Conservation (phyloP, 2,113 vertebrate species). For the Choloepus hoffmanni region DNA sequence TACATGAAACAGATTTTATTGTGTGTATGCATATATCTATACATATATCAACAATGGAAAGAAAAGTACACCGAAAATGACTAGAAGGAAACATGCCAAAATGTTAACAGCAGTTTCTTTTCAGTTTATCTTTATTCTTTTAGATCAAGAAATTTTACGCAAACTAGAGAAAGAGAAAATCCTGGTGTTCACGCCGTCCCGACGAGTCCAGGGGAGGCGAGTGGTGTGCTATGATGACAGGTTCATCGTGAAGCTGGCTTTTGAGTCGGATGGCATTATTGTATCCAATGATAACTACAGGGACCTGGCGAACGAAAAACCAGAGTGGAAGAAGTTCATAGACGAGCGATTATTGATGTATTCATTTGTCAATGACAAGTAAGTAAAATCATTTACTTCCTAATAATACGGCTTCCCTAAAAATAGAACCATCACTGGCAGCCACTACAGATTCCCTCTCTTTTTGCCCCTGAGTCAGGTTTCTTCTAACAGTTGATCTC, state of each 20-base stretch:
- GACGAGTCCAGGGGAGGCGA: conserved; percentile 95
- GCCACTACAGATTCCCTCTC: neutral
- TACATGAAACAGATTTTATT: neutral
- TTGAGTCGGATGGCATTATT: conserved; percentile 97
- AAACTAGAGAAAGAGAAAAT: conserved; percentile 98
- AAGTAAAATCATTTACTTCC: conserved; percentile 75
- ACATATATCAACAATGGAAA: neutral
- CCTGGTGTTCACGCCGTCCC: conserved; percentile 96
- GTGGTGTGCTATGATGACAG: conserved; percentile 99
- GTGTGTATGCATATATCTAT: neutral
- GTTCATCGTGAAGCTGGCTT: conserved; percentile 97
- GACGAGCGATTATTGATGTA: conserved; percentile 98
- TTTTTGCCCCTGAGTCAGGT: neutral
- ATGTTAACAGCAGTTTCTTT: neutral
- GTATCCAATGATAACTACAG: conserved; percentile 99
- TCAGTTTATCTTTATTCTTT: conserved; percentile 12
- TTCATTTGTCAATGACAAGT: conserved; percentile 99
- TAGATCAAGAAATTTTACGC: conserved; percentile 97
- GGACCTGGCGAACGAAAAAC: conserved; percentile 97
- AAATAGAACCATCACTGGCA: neutral
- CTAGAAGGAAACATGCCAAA: neutral
- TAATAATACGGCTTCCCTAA: neutral
- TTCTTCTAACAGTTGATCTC: neutral
- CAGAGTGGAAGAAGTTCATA: conserved; percentile 99
- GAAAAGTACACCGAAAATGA: neutral